Conservation (phyloP, 2,888 invertebrate genomes). For the Clivina fossor region DNA sequence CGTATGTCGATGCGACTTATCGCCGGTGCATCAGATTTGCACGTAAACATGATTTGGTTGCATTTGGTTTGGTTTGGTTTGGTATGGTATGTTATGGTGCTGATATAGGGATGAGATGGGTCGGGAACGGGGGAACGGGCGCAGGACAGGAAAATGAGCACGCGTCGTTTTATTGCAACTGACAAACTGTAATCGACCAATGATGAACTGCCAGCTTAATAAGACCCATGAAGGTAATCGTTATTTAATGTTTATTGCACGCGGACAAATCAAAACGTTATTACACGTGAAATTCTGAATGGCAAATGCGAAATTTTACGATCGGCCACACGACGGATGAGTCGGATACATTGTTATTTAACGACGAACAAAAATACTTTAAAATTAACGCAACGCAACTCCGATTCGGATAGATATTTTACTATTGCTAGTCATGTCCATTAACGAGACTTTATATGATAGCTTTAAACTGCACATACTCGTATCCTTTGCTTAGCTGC, state of each 20-base stretch:
- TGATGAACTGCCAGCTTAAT: conserved; percentile 51
- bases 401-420: no score
- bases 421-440: no score
- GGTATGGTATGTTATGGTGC: no score
- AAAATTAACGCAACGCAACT: conserved; percentile 8
- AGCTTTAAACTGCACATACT: no score
- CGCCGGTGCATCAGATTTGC: conserved; percentile 29
- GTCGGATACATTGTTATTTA: conserved; percentile 27
- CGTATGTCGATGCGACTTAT: conserved; percentile 22
- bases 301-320: conserved; percentile 30
- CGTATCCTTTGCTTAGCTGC: no score
- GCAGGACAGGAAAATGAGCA: no score
- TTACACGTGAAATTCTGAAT: conserved; percentile 35
- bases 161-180: conserved; percentile 47
- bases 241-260: conserved; percentile 45
- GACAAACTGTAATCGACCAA: conserved; percentile 46
- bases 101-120: no score
- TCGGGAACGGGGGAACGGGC: no score
- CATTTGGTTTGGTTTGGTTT: no score
- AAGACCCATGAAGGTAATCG: conserved; percentile 46
- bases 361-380: conserved; percentile 22
- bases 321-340: conserved; percentile 23
- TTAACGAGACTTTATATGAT: no score
- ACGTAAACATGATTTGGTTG: conserved; percentile 27
- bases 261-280: conserved; percentile 41